Evolutionary conservation across 2,888 invertebrate species (phyloP).

Genomic region (Drosophila bunnanda): DNA sequence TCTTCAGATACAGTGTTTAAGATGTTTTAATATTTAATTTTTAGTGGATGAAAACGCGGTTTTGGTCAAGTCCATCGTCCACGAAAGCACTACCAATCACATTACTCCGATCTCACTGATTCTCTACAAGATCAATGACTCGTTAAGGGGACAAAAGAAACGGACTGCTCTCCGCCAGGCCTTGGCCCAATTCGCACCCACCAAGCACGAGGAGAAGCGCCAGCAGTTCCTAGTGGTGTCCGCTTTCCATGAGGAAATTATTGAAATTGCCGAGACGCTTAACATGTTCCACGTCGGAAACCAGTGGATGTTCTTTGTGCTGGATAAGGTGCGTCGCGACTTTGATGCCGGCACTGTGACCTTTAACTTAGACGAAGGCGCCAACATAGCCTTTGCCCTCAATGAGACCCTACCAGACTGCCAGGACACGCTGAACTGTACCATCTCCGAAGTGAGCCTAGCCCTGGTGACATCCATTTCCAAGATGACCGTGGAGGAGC

Average conservation of each 20-base stretch:
- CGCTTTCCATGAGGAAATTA: conserved; percentile 86
- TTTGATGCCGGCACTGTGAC: conserved; percentile 86
- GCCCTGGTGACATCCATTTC: conserved; percentile 90
- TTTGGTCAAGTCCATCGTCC: conserved; percentile 79
- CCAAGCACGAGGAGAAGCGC: conserved; percentile 53
- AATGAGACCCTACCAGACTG: conserved; percentile 88
- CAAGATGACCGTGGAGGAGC: conserved; percentile 89
- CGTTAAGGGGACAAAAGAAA: conserved; percentile 75
- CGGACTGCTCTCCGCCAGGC: conserved; percentile 70
- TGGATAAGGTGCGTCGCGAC: conserved; percentile 86
- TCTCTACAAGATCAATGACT: conserved; percentile 81
- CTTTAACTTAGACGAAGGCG: conserved; percentile 89
- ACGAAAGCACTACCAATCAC: conserved; percentile 80
- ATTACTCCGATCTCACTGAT: conserved; percentile 81
- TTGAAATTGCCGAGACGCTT: conserved; percentile 88
- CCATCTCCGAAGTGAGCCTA: conserved; percentile 88
- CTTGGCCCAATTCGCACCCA: conserved; percentile 68
- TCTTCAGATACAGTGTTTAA: background rate
- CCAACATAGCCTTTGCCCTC: conserved; percentile 91
- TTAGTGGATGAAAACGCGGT: conserved; percentile 76
- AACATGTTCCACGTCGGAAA: conserved; percentile 89
- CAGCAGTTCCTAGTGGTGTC: conserved; percentile 82
- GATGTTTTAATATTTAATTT: background rate
- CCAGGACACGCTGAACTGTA: conserved; percentile 88
- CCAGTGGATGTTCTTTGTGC: conserved; percentile 93